Evolutionary conservation across 2,888 invertebrate genomes (phyloP).

Genomic region (Molanna angustata): DNA sequence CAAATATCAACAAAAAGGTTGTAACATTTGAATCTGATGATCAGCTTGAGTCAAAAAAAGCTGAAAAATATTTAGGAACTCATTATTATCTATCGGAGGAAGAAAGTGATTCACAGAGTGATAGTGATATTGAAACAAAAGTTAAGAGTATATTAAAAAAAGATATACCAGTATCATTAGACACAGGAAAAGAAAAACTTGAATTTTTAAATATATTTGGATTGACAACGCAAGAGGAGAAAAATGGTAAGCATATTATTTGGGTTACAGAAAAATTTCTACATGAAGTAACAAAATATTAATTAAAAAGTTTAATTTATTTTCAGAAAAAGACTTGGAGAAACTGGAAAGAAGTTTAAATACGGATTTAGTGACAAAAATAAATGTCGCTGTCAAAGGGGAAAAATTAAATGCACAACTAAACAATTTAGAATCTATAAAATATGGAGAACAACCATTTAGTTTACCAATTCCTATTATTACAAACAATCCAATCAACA

Average conservation of each 20-base stretch:
- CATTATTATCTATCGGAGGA: slow-evolving; percentile 46
- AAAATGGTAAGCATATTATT: slow-evolving; percentile 53
- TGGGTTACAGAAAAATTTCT: background rate
- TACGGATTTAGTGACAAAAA: slow-evolving; percentile 54
- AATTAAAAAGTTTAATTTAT: too few relatives aligned
- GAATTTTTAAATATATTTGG: slow-evolving; percentile 62
- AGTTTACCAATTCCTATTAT: slow-evolving; percentile 51
- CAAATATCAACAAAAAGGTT: slow-evolving; percentile 6
- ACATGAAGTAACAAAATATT: too few relatives aligned
- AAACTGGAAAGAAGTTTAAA: slow-evolving; percentile 58
- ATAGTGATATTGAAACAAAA: slow-evolving; percentile 49
- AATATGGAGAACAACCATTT: slow-evolving; percentile 27
- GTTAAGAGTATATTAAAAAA: slow-evolving; percentile 55
- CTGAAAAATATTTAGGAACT: slow-evolving; percentile 38
- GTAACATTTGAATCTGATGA: slow-evolving; percentile 5
- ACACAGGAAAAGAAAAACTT: slow-evolving; percentile 52
- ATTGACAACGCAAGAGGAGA: slow-evolving; percentile 58
- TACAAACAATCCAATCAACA: slow-evolving; percentile 47
- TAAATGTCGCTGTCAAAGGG: slow-evolving; percentile 34
- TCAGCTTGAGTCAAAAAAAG: slow-evolving; percentile 38
- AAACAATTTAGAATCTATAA: slow-evolving; percentile 1
- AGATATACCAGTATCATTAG: slow-evolving; percentile 51
- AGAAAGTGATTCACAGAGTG: slow-evolving; percentile 52
- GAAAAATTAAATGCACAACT: slow-evolving; percentile 1
- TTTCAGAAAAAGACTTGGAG: slow-evolving; percentile 56